Conservation (phyloP, 1,140 invertebrate species). For the Lepeophtheirus salmonis region DNA sequence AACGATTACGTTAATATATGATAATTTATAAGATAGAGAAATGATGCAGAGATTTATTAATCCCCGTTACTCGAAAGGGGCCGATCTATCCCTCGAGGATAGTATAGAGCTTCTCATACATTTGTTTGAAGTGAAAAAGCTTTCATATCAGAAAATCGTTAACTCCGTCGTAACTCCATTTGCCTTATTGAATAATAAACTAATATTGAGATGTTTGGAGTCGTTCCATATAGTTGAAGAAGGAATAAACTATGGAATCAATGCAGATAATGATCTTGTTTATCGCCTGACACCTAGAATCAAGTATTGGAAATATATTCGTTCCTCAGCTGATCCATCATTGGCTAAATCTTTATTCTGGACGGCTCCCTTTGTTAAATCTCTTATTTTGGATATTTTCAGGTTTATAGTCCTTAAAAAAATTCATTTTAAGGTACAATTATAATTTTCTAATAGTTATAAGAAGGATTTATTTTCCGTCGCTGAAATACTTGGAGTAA, state of each 20-base stretch:
- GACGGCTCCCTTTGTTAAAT: not conserved
- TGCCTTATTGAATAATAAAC: not conserved
- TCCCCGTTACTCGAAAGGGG: too few relatives aligned
- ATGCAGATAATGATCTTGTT: not conserved
- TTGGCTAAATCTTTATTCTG: not conserved
- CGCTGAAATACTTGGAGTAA: not conserved
- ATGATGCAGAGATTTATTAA: too few relatives aligned
- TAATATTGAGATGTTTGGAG: not conserved
- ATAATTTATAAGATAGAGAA: too few relatives aligned
- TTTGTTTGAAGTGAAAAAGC: not conserved
- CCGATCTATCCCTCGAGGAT: too few relatives aligned
- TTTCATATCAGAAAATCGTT: not conserved
- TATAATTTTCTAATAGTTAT: not conserved
- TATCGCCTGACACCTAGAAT: not conserved
- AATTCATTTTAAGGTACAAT: not conserved
- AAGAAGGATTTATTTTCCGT: not conserved
- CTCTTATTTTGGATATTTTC: not conserved
- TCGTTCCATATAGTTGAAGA: not conserved
- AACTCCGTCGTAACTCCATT: not conserved
- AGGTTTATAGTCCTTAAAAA: not conserved
- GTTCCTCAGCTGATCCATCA: not conserved
- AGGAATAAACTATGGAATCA: not conserved
- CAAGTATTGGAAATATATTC: not conserved
- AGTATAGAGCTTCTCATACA: not conserved
- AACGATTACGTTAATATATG: too few relatives aligned